These are phyloP conservation scores for Steinernema scapterisci DNA, from an alignment of 2,888 invertebrate genomes.

Conservation along the genomic window DNA sequence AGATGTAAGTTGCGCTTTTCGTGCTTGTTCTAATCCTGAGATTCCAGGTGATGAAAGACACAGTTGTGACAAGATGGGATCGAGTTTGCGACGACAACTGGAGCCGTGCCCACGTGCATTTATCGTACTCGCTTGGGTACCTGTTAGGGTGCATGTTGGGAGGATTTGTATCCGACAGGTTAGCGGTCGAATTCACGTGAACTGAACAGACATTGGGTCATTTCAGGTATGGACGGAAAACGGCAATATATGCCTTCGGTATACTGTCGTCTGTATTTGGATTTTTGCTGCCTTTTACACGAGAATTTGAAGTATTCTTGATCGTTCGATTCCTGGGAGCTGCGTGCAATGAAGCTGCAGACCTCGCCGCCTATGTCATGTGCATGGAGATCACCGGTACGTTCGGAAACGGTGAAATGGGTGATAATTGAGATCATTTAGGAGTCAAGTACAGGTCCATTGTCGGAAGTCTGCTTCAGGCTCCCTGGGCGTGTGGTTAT, in stretches of 20 bases:
- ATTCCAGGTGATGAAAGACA: slow-evolving; percentile 62
- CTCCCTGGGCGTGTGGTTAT: slow-evolving; percentile 68
- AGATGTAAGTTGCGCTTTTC: slow-evolving; percentile 45
- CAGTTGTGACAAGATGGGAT: slow-evolving; percentile 67
- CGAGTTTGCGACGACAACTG: slow-evolving; percentile 67
- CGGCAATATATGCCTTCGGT: slow-evolving; percentile 64
- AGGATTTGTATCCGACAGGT: slow-evolving; percentile 64
- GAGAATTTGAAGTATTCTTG: slow-evolving; percentile 34
- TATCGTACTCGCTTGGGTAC: slow-evolving; percentile 67
- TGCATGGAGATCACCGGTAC: slow-evolving; percentile 67
- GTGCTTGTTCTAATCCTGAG: slow-evolving; percentile 23
- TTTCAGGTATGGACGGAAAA: slow-evolving; percentile 66
- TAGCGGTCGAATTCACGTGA: slow-evolving; percentile 1
- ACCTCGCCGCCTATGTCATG: slow-evolving; percentile 66
- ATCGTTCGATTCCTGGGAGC: slow-evolving; percentile 41
- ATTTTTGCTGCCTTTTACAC: slow-evolving; percentile 60
- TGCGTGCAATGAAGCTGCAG: slow-evolving; percentile 65
- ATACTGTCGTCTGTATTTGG: slow-evolving; percentile 67
- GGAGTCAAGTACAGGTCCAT: slow-evolving; percentile 61
- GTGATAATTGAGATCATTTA: slow-evolving; percentile 16
- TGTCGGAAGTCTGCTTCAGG: slow-evolving; percentile 66
- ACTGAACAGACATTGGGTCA: not conserved
- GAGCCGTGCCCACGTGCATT: slow-evolving; percentile 67
- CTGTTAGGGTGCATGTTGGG: slow-evolving; percentile 66
- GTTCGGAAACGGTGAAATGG: not conserved